These are phyloP conservation scores for Menura novaehollandiae DNA, from an alignment of 2,113 vertebrate species.

Conservation along the genomic window DNA sequence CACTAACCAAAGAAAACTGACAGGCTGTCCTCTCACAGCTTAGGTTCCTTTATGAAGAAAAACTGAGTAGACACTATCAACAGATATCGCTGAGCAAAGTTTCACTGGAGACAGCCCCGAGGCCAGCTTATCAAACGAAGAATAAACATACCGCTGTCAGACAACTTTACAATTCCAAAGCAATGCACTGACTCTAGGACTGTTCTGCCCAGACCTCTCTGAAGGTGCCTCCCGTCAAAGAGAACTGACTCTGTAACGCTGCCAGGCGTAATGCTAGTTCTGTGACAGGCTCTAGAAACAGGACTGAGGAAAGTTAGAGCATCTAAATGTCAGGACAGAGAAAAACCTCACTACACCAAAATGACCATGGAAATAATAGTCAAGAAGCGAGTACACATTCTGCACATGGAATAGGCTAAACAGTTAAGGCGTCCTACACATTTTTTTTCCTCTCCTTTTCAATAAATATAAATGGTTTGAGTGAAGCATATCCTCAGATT, in stretches of 20 bases:
- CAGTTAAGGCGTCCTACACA: neutral
- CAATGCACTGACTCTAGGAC: neutral
- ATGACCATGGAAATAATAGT: neutral
- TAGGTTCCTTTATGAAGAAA: neutral
- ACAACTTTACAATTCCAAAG: neutral
- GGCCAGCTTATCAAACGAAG: neutral
- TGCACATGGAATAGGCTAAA: neutral
- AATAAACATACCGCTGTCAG: neutral
- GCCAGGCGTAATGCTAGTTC: fast-evolving
- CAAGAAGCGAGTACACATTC: neutral
- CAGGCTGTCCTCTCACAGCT: neutral
- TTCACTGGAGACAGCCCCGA: neutral
- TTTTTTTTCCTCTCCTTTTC: neutral
- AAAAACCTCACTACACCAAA: neutral
- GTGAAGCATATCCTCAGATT: neutral
- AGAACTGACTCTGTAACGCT: fast-evolving
- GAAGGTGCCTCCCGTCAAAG: neutral
- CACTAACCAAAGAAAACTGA: neutral
- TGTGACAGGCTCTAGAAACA: neutral
- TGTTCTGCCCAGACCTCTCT: neutral
- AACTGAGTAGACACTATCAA: neutral
- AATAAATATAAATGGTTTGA: neutral
- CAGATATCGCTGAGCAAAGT: neutral
- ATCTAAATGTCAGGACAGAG: fast-evolving
- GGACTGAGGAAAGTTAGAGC: neutral